A percentile compares a stretch with the other conserved stretches of the same genome.
These are phyloP conservation scores for Scaptomyza reducta DNA, from an alignment of 2,888 invertebrate species.

Conservation along the genomic window DNA sequence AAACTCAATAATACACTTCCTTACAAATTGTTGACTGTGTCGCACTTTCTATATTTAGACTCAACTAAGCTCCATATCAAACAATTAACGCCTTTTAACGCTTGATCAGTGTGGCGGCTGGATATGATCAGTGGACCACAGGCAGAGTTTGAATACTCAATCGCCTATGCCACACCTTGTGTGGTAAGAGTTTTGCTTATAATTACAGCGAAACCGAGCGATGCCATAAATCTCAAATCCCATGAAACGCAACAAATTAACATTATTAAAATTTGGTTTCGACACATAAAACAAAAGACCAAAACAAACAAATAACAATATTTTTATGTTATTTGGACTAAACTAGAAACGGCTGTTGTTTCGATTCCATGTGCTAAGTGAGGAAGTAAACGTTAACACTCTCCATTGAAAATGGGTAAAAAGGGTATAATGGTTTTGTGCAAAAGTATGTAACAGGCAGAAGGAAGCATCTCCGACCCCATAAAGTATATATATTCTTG, in stretches of 20 bases:
- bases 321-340: conserved; percentile 71
- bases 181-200: conserved; percentile 40
- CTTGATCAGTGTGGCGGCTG: conserved; percentile 38
- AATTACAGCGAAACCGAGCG: conserved; percentile 56
- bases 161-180: conserved; percentile 48
- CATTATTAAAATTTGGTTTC: conserved; percentile 78
- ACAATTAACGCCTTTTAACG: conserved; percentile 68
- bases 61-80: conserved; percentile 42
- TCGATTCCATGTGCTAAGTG: conserved; percentile 65
- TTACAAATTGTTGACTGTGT: conserved; percentile 15
- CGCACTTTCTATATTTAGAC: conserved; percentile 40
- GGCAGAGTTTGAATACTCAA: conserved; percentile 22
- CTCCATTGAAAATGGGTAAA: no score
- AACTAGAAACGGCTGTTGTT: conserved; percentile 43
- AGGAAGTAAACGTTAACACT: conserved; percentile 59
- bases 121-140: conserved; percentile 48
- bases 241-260: conserved; percentile 76
- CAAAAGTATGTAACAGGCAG: no score
- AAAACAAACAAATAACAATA: conserved; percentile 62
- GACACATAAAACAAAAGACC: conserved; percentile 72
- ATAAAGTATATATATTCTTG: no score
- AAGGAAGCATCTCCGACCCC: no score
- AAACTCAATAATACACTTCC: conserved; percentile 8
- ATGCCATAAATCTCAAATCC: conserved; percentile 70
- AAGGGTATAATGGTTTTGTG: no score